Evolutionary conservation across 1,140 invertebrate genomes (phyloP).

Genomic region (Trichonephila inaurata): DNA sequence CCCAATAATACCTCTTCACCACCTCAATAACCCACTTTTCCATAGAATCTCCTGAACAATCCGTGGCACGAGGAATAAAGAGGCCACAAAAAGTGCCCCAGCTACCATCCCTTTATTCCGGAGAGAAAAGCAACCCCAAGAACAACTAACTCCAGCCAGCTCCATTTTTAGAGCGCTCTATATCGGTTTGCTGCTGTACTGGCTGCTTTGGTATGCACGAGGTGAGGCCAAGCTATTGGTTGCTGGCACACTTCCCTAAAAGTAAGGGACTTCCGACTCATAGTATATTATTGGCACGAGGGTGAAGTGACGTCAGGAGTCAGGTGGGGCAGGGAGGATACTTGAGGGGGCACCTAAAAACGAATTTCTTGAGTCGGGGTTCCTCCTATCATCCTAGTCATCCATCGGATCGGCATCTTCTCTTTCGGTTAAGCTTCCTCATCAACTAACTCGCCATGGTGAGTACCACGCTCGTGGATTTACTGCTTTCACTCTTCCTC

Average conservation of each 20-base stretch:
- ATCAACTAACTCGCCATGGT: slow-evolving; percentile 68
- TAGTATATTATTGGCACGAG: slow-evolving; percentile 74
- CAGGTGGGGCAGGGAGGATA: slow-evolving; percentile 51
- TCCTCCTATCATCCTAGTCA: slow-evolving; percentile 60
- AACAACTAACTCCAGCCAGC: slow-evolving; percentile 42
- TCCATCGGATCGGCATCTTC: slow-evolving; percentile 55
- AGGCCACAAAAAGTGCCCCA: slow-evolving; percentile 1
- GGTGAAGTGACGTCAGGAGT: slow-evolving; percentile 58
- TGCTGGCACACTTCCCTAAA: slow-evolving; percentile 73
- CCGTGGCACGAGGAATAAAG: neutral
- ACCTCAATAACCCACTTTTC: slow-evolving; percentile 29
- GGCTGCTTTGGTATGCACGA: slow-evolving; percentile 57
- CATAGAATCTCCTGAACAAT: neutral
- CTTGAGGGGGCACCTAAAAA: slow-evolving; percentile 70
- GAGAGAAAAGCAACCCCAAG: slow-evolving; percentile 49
- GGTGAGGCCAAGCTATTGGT: neutral
- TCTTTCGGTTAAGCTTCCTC: slow-evolving; percentile 55
- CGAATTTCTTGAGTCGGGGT: slow-evolving; percentile 37
- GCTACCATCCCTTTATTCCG: slow-evolving; percentile 32
- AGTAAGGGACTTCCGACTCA: slow-evolving; percentile 48
- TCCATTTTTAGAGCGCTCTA: slow-evolving; percentile 71
- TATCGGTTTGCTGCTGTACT: slow-evolving; percentile 57
- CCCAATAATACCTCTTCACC: neutral
- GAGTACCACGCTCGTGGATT: slow-evolving; percentile 51
- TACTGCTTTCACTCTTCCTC: neutral